These are phyloP conservation scores for Cuniculus paca DNA, from an alignment of 2,797 vertebrate genomes.

Conservation along the genomic window DNA sequence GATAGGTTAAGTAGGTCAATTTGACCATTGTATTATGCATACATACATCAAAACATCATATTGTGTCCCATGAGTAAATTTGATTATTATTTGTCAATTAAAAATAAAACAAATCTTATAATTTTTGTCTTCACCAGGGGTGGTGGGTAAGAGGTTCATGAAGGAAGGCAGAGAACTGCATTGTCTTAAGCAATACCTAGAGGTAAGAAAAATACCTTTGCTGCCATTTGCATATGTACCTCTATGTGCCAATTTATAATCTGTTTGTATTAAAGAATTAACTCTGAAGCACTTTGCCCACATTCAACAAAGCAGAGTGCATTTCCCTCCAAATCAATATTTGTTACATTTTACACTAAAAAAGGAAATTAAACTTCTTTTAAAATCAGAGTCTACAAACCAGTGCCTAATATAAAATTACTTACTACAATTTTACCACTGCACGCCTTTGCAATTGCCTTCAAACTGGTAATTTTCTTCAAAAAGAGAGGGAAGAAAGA, in stretches of 20 bases:
- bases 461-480: slow-evolving; percentile 19
- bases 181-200: background rate
- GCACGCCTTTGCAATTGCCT: background rate
- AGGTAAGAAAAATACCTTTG: background rate
- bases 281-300: background rate
- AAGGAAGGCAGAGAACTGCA: background rate
- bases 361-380: slow-evolving; percentile 52
- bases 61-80: background rate
- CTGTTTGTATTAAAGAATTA: slow-evolving; percentile 40
- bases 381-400: slow-evolving; percentile 53
- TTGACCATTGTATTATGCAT: background rate
- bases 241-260: background rate
- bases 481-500: slow-evolving; percentile 29
- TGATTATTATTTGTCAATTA: no score
- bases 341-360: slow-evolving; percentile 42
- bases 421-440: slow-evolving; percentile 45
- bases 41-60: background rate
- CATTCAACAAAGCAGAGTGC: background rate
- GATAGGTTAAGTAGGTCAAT: background rate
- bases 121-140: background rate
- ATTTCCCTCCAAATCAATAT: background rate
- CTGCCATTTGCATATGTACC: background rate
- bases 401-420: slow-evolving; percentile 20
- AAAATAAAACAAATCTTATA: background rate
- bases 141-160: accelerated